A percentile compares a stretch with the other conserved stretches of the same genome.
phyloP scores from a whole-genome alignment of 2,797 vertebrate species.

The Huso huso region DNA sequence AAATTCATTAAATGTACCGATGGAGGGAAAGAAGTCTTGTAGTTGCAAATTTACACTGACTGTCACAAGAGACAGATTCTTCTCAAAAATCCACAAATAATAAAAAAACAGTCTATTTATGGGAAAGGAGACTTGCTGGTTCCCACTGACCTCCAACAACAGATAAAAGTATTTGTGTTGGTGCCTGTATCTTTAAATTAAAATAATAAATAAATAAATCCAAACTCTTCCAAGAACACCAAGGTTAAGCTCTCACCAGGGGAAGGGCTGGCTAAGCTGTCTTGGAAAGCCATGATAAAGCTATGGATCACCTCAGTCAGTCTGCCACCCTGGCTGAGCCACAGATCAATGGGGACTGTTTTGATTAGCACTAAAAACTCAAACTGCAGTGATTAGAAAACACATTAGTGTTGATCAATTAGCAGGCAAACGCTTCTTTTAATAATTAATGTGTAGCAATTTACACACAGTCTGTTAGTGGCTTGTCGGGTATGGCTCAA shows the following conservation, averaged over 20 bases:
- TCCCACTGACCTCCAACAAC: too few species aligned
- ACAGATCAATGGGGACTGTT: conserved; percentile 90
- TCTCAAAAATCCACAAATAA: too few species aligned
- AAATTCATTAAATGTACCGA: too few species aligned
- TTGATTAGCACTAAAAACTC: conserved; percentile 95
- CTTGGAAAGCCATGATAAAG: neutral
- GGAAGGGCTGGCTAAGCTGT: neutral
- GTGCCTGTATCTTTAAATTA: too few species aligned
- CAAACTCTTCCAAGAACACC: too few species aligned
- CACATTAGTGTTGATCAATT: conserved; percentile 99
- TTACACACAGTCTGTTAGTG: conserved; percentile 77
- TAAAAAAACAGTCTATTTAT: too few species aligned
- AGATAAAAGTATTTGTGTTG: too few species aligned
- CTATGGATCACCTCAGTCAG: conserved; percentile 18
- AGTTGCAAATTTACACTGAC: too few species aligned
- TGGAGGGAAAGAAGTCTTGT: too few species aligned
- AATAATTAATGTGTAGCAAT: conserved; percentile 94
- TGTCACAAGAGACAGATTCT: too few species aligned
- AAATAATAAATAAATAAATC: too few species aligned
- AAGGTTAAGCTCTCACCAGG: neutral
- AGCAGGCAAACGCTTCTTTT: conserved; percentile 88
- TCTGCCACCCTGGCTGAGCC: conserved; percentile 50
- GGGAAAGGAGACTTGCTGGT: too few species aligned
- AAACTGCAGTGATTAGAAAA: conserved; percentile 99
- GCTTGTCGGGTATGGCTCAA: conserved; percentile 73